Evolutionary conservation across 1,140 invertebrate genomes (phyloP), one percentile per base, ranked within the genome.

Genomic region (Eumaeus atala): DNA sequence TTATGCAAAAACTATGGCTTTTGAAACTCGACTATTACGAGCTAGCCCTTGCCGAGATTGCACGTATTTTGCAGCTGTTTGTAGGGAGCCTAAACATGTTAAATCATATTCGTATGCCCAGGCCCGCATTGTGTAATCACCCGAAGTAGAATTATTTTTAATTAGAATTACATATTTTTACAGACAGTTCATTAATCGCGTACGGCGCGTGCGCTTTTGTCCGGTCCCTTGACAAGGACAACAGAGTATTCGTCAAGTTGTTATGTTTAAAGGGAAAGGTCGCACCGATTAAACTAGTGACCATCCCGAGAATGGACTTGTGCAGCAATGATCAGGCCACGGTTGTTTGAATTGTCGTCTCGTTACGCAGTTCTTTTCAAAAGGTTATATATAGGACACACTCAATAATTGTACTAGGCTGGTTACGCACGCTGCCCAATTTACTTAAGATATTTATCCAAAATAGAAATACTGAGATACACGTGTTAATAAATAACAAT

Each of bases 11-110:
- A 28, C 49, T 16, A 16, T 58, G 56, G 51, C 18, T 58, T 12
- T 54, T 53, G 54, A 48, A 58, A 40, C 44, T 58, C n/a, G 56
- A 54, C 12, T 58, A 47, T 51, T 51, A 58, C 18, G 51, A 58
- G 49, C 42, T 17, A 18, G 51, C 54, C 16, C 40, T 34, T 1
- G 21, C n/a, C 40, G 50, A 58, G 12, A 14, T 58, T n/a, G 44
- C 50, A 37, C 7, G 40, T 18, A 11, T 34, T 16, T 58, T 50
- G 56, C 5, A 14, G 11, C 33, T 18, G 37, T 58, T 58, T n/a
- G 21, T 55, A 11, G 21, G 14, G 21, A 21, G 17, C 16, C 33
- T 49, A 16, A 28, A 21, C 1, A 37, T 16, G n/a, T 16, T 48
- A 21, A 10, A 17, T 36, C 37, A 17, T 28, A 8, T 50, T 12